Evolutionary conservation across 2,797 vertebrate species (phyloP).

Genomic region (Microctenopoma lineatum): DNA sequence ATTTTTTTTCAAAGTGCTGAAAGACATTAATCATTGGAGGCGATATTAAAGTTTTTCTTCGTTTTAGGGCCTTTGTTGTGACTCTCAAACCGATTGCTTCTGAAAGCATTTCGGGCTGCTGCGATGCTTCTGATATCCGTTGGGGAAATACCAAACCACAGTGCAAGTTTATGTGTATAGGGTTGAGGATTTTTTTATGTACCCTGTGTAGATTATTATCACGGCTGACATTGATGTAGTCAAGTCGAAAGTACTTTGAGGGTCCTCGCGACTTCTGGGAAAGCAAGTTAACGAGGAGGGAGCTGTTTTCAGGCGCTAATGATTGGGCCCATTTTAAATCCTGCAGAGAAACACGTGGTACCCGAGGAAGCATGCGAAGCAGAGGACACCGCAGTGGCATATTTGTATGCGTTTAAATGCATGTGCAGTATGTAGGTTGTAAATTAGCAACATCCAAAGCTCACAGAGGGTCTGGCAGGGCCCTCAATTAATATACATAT

Average conservation of each 20-base stretch:
- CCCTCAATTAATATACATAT: conserved; percentile 44
- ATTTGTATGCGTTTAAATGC: background rate
- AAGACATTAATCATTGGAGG: conserved; percentile 57
- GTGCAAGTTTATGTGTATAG: background rate
- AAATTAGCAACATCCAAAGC: conserved; percentile 44
- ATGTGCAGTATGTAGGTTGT: background rate
- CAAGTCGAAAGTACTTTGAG: no score
- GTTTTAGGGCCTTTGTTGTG: conserved; percentile 41
- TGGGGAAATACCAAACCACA: conserved; percentile 37
- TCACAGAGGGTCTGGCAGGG: conserved; percentile 23
- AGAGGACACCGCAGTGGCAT: no score
- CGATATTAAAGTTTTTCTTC: conserved; percentile 37
- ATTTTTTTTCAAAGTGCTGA: conserved; percentile 34
- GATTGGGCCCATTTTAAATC: no score
- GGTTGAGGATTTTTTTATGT: background rate
- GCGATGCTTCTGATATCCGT: conserved; percentile 9
- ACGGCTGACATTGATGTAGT: no score
- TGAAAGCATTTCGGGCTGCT: conserved; percentile 33
- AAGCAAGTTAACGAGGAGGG: no score
- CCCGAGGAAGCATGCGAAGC: no score
- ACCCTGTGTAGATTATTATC: no score
- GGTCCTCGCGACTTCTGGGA: no score
- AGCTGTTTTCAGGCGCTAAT: no score
- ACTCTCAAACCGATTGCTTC: conserved; percentile 42
- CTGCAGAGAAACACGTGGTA: no score